These are phyloP conservation scores for Diarsia dahlii DNA, from an alignment of 2,888 invertebrate genomes.

Conservation along the genomic window DNA sequence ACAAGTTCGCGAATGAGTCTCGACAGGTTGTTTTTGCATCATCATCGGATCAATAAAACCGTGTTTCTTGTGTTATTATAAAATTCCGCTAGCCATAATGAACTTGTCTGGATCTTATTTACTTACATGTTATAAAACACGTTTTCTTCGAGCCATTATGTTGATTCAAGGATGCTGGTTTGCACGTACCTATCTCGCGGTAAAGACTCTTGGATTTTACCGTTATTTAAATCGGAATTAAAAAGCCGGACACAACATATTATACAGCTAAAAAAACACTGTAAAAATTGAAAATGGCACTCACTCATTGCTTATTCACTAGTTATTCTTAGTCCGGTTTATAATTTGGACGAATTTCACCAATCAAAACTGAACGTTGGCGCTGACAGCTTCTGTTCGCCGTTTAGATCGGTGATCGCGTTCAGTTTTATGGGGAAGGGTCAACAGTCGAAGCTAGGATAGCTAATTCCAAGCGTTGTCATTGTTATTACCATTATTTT, in stretches of 20 bases:
- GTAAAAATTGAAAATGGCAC: conserved; percentile 23
- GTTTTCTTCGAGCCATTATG: not conserved
- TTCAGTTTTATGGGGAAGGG: not conserved
- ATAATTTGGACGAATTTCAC: not conserved
- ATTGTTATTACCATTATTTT: not conserved
- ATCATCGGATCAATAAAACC: not conserved
- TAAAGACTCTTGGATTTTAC: not conserved
- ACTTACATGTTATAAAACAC: not conserved
- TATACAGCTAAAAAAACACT: not conserved
- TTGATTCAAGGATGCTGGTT: not conserved
- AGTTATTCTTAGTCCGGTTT: conserved; percentile 24
- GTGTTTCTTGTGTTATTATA: not conserved
- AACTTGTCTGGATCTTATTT: not conserved
- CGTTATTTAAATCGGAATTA: not conserved
- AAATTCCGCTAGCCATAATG: not conserved
- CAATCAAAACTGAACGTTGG: not conserved
- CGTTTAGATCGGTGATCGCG: not conserved
- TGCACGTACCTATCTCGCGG: not conserved
- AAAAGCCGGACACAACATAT: not conserved
- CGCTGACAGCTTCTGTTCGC: not conserved
- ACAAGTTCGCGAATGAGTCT: not conserved
- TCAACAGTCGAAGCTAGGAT: not conserved
- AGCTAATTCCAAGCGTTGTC: not conserved
- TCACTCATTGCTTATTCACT: conserved; percentile 1
- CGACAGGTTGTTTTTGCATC: not conserved